These are phyloP conservation scores for Microtus ochrogaster DNA, from an alignment of 2,113 vertebrate species.

Conservation along the genomic window DNA sequence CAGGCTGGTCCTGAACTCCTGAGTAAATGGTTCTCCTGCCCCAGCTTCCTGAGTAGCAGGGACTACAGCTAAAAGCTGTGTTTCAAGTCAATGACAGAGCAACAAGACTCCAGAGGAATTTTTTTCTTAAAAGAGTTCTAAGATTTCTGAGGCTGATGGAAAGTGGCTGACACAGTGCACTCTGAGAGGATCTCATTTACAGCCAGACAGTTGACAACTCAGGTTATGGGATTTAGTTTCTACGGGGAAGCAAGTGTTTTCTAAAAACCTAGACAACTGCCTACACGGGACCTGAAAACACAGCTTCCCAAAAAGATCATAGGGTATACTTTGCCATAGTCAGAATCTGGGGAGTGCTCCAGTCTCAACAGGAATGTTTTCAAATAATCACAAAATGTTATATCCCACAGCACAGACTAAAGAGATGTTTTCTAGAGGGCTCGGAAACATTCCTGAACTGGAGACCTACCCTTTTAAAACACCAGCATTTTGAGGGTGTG, in stretches of 20 bases:
- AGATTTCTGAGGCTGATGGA: not conserved
- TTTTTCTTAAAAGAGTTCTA: not conserved
- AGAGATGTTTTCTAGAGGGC: slow-evolving; percentile 10
- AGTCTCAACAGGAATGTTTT: slow-evolving; percentile 48
- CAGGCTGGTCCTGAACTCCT: not conserved
- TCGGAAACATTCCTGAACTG: slow-evolving; percentile 50
- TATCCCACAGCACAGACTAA: slow-evolving; percentile 16
- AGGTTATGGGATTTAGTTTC: not conserved
- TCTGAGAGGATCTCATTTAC: slow-evolving; percentile 8
- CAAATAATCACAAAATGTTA: not conserved
- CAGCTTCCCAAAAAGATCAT: not conserved
- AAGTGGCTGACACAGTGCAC: not conserved
- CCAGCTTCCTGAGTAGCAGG: not conserved
- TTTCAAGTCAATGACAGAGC: slow-evolving; percentile 43
- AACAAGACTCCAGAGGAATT: not conserved
- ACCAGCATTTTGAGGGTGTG: slow-evolving; percentile 55
- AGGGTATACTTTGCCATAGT: not conserved
- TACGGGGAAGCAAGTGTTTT: not conserved
- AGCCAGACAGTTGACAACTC: not conserved
- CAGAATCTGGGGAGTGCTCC: not conserved
- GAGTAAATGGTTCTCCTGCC: not conserved
- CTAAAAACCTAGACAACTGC: not conserved
- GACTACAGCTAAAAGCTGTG: not conserved
- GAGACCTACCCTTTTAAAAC: slow-evolving; percentile 37
- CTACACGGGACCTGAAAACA: not conserved